These are phyloP conservation scores for Ophthalmotilapia sp. DNA, from an alignment of 2,113 vertebrate species.

Conservation along the genomic window DNA sequence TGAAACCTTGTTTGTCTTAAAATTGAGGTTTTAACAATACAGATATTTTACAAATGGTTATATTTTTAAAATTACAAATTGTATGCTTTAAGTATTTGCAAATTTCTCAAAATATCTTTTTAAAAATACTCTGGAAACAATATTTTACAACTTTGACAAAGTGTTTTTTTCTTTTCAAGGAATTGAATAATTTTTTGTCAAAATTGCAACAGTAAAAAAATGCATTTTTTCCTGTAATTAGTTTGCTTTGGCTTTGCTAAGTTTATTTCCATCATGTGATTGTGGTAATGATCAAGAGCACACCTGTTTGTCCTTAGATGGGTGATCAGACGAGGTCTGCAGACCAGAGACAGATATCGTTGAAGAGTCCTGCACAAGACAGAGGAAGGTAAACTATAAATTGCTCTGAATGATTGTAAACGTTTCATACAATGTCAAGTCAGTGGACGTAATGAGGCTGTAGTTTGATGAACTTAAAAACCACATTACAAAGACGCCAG, in stretches of 20 bases:
- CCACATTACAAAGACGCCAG: background rate
- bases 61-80: background rate
- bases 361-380: conserved; percentile 88
- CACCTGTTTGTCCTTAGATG: conserved; percentile 36
- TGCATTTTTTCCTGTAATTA: background rate
- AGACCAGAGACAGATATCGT: conserved; percentile 79
- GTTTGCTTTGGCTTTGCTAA: background rate
- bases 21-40: background rate
- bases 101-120: background rate
- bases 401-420: background rate
- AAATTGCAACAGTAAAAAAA: background rate
- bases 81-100: background rate
- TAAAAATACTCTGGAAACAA: background rate
- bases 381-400: conserved; percentile 81
- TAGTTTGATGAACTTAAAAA: background rate
- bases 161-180: background rate
- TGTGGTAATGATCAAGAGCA: background rate
- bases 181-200: background rate
- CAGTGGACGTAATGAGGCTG: background rate
- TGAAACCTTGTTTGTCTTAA: background rate
- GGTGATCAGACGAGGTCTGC: conserved; percentile 76
- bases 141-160: background rate
- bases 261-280: background rate
- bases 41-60: background rate
- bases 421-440: background rate